A percentile compares a stretch with the other conserved stretches of the same genome.
These are phyloP conservation scores for Pteromalus puparum DNA, from an alignment of 1,140 invertebrate species.

Conservation along the genomic window DNA sequence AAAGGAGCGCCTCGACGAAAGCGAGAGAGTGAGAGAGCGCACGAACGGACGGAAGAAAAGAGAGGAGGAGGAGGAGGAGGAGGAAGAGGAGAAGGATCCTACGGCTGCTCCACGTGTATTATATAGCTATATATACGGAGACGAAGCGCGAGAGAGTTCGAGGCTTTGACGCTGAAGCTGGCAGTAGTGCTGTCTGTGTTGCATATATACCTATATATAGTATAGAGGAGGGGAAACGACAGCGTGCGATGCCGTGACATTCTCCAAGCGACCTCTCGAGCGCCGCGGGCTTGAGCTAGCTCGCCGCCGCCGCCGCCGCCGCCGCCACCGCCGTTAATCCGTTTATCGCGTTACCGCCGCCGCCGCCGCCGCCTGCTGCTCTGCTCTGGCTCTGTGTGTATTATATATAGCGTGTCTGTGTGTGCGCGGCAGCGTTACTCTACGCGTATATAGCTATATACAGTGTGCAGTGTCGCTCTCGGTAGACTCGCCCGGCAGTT, in stretches of 20 bases:
- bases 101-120: no score
- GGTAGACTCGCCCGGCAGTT: slow-evolving; percentile 42
- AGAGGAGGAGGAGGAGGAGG: slow-evolving; percentile 30
- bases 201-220: background rate
- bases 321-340: slow-evolving; percentile 61
- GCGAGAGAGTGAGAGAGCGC: slow-evolving; percentile 34
- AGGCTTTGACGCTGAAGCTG: background rate
- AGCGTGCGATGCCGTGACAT: slow-evolving; percentile 18
- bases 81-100: slow-evolving; percentile 17
- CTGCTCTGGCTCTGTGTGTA: background rate
- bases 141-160: background rate
- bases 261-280: slow-evolving; percentile 22
- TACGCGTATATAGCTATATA: no score
- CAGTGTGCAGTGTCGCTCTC: background rate
- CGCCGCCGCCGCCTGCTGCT: background rate
- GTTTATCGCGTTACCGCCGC: slow-evolving; percentile 62
- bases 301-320: slow-evolving; percentile 47
- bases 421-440: no score
- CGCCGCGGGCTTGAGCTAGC: slow-evolving; percentile 3
- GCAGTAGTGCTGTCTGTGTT: background rate
- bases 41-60: slow-evolving; percentile 31
- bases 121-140: background rate
- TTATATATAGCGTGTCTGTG: background rate
- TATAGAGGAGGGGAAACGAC: background rate
- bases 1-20: slow-evolving; percentile 43